These are phyloP conservation scores for Xiphorhynchus elegans DNA, from an alignment of 2,113 vertebrate genomes.

Conservation along the genomic window DNA sequence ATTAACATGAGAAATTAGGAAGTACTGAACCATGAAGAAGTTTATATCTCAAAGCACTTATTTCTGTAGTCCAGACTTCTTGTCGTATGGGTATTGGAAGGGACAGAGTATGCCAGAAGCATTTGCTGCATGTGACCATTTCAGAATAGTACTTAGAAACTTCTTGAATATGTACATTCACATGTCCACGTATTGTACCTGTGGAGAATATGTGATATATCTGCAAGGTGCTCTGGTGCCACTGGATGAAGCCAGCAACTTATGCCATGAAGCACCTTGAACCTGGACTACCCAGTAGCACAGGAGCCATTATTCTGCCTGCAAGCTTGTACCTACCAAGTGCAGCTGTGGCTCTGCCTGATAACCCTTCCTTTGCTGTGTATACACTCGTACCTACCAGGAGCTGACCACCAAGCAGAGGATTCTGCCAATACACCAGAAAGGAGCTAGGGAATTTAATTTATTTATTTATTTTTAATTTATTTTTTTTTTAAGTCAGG, in stretches of 20 bases:
- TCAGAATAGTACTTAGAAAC: neutral
- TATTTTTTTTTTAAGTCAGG: neutral
- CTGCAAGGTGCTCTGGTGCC: neutral
- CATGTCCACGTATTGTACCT: fast-evolving
- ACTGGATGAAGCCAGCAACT: neutral
- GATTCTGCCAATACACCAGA: neutral
- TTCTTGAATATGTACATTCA: neutral
- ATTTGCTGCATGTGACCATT: neutral
- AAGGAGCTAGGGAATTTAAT: neutral
- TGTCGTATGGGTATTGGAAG: neutral
- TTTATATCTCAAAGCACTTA: neutral
- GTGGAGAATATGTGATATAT: neutral
- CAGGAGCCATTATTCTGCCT: neutral
- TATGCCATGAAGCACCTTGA: neutral
- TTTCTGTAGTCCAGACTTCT: neutral
- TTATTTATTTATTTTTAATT: neutral
- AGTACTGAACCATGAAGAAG: neutral
- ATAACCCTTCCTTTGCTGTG: fast-evolving
- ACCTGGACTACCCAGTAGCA: too few relatives aligned
- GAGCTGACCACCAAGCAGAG: neutral
- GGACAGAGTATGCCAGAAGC: neutral
- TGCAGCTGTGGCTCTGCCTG: neutral
- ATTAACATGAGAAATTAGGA: neutral
- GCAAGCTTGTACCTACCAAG: neutral
- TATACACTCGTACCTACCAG: neutral